Base-by-base conservation (phyloP, 1,140 invertebrate species). In the Drosophila pachea region DNA sequence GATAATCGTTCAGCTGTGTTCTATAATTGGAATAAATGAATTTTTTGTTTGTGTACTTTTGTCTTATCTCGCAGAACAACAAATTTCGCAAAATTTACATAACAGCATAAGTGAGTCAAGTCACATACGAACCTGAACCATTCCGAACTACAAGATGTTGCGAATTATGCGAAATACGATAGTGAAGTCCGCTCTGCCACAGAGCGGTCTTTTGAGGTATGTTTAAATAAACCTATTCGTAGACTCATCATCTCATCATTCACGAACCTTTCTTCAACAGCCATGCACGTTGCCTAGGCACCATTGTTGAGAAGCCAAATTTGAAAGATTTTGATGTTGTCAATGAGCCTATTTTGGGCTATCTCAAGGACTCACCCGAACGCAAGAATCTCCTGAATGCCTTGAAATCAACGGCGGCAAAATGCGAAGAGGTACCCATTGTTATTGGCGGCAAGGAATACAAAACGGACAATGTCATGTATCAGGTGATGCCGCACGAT, bases 381-480 rank as follows among this genome's bases (percentile, higher is more conserved):
- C 92, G 97, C 49, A 89, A 91, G 55, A 93, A 94, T 55, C 88
- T 99, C 8, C 93, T 95, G 76, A 91, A 92, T 53, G 93, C 94
- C 47, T 89, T 99, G 4, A 91, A 95, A 68, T 90, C 92, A 55
- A 93, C 92, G 77, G 91, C 92, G 29, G 90, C 88, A 16, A 91
- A 92, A 42, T 93, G 93, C 38, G 93, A 94, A 86, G 97, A 99
- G 69, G 93, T 99, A 49, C 98, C 98, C 0, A 95, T 99, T 82
- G 93, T 99, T 16, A 97, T 99, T 88, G 97, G 97, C 8, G 94
- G 95, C 68, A 93, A 98, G 89, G 95, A 95, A 90, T 94, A 95
- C 74, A 93, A 92, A 63, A 95, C 95, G 2, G 92, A 94, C 38
- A 90, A 94, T 73, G 93, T 95, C 29, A 91, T 92, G 70, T 94